Base-by-base conservation (phyloP, 2,888 invertebrate species). In the Hydraecia micacea region DNA sequence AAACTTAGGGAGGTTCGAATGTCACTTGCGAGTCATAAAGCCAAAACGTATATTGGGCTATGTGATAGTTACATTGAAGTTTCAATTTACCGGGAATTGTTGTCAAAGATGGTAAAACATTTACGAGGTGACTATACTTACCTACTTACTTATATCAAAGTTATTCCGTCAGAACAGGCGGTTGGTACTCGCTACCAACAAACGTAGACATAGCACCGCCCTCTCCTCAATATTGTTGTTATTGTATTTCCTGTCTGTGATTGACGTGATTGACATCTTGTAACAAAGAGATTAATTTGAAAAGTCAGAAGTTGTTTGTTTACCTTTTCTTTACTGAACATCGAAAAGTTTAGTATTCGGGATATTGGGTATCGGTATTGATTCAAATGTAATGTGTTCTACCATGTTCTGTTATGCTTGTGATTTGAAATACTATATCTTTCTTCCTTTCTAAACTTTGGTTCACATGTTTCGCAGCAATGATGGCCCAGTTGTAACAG, bases 181-280 rank as follows among this genome's bases (percentile, higher is more conserved):
- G 13, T 49, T 28, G 28, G 68, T 32, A 42, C 18, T 32, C 25
- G 18, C 11, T 55, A 36, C 46, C 39, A 39, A 52, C 32, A n/a
- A 36, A 42, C 39, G 39, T 69, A 62, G 52, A 49, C 25, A 49
- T 15, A 36, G 13, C 42, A 2, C 15, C 52, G 15, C 52, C n/a
- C 52, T 36, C 42, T 32, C n/a, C 49, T 0, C 32, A 36, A 52
- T 71, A 71, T 78, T 80, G 52, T 70, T 80, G 25, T 52, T 71
- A 46, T 80, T 80, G 60, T 78, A 42, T 78, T 70, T 15, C 28
- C 68, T 42, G 32, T 32, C 62, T 55, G 80, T 55, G 80, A 78
- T 78, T 78, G 78, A 80, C 80, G 80, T 55, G 80, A 78, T 78
- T 78, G 78, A 80, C 80, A 63, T 78, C n/a, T 70, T 52, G 52